Conservation (phyloP, 2,888 invertebrate genomes). For the Dusona sp. region DNA sequence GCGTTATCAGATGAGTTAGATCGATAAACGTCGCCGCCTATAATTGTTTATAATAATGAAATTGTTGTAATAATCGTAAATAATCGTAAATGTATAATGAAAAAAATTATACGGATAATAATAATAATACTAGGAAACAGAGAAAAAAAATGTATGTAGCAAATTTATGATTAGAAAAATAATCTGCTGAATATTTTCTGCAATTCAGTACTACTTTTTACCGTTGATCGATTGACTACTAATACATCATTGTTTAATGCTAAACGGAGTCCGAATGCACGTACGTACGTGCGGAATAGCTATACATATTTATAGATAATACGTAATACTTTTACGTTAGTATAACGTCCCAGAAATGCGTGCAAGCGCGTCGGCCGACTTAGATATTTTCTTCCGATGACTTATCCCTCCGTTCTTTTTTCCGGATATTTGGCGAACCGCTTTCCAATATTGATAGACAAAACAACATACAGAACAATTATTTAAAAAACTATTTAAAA, state of each 20-base stretch:
- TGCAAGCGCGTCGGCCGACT: conserved; percentile 69
- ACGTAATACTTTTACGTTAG: conserved; percentile 52
- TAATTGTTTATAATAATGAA: too few relatives aligned
- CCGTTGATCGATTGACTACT: too few relatives aligned
- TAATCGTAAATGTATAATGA: too few relatives aligned
- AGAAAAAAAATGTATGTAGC: too few relatives aligned
- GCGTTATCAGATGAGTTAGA: conserved; percentile 56
- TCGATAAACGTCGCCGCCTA: conserved; percentile 37
- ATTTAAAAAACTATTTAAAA: too few relatives aligned
- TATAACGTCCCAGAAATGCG: conserved; percentile 69
- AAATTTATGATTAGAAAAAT: too few relatives aligned
- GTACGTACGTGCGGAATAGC: neutral
- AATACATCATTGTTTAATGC: neutral
- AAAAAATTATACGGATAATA: too few relatives aligned
- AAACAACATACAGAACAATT: conserved; percentile 11
- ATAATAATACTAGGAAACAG: too few relatives aligned
- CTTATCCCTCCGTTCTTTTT: conserved; percentile 22
- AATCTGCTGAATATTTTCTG: too few relatives aligned
- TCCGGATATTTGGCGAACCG: conserved; percentile 20
- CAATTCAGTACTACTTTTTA: too few relatives aligned
- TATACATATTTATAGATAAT: conserved; percentile 8
- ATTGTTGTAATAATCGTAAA: too few relatives aligned
- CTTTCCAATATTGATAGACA: conserved; percentile 61
- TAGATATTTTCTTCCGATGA: conserved; percentile 18
- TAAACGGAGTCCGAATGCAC: neutral